Percentiles rank a stretch among this genome's conserved stretches.
Evolutionary conservation across 1,140 invertebrate genomes (phyloP).

Genomic region (Anthonomus grandis): DNA sequence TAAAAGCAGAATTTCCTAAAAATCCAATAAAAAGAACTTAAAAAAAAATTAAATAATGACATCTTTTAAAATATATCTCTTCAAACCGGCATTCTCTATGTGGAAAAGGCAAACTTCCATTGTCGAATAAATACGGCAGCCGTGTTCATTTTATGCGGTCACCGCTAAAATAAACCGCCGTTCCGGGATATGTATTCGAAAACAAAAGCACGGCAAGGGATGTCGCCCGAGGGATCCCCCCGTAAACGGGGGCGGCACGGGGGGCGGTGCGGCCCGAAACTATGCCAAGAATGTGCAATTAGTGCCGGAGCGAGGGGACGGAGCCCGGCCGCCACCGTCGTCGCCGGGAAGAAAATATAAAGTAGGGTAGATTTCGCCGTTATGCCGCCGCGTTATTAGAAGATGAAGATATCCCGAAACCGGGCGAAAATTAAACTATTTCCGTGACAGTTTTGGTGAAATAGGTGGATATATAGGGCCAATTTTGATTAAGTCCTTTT

Average conservation of each 20-base stretch:
- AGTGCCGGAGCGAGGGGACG: slow-evolving; percentile 55
- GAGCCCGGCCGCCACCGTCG: slow-evolving; percentile 40
- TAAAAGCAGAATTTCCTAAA: too few relatives aligned
- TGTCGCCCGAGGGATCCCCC: slow-evolving; percentile 22
- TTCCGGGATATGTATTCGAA: slow-evolving; percentile 18
- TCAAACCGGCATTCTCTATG: too few relatives aligned
- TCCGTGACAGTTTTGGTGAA: too few relatives aligned
- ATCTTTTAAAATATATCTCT: too few relatives aligned
- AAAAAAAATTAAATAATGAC: too few relatives aligned
- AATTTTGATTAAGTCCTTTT: too few relatives aligned
- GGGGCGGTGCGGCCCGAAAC: slow-evolving; percentile 59
- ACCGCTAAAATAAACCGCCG: slow-evolving; percentile 19
- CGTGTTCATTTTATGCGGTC: slow-evolving; percentile 17
- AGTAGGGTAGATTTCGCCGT: slow-evolving; percentile 52
- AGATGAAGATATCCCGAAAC: slow-evolving; percentile 25
- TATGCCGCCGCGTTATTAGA: slow-evolving; percentile 23
- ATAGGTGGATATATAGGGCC: too few relatives aligned
- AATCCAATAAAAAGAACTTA: too few relatives aligned
- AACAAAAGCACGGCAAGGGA: slow-evolving; percentile 35
- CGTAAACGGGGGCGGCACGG: slow-evolving; percentile 53
- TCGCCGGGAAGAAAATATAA: slow-evolving; percentile 59
- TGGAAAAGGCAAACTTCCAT: slow-evolving; percentile 3
- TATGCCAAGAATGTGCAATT: slow-evolving; percentile 89
- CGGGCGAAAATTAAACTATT: background rate
- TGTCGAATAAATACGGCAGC: slow-evolving; percentile 3